Evolutionary conservation across 2,888 invertebrate genomes (phyloP), one percentile per base, ranked within the genome.

Genomic region (Volucella inanis): DNA sequence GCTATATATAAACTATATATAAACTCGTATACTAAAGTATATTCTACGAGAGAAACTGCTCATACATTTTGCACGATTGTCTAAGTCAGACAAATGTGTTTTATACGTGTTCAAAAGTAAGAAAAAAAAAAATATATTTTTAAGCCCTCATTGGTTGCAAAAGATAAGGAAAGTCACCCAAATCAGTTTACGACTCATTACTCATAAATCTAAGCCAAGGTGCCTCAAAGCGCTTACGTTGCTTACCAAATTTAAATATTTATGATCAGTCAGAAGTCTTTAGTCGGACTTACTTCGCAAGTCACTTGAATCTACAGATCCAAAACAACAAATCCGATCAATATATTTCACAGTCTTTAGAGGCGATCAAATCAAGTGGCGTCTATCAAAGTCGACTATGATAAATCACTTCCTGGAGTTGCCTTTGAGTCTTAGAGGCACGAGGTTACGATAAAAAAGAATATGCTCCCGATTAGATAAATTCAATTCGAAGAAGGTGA

Each of bases 381-480:
- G 15, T 54, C 72, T 52, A 62, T 62, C 52, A 72, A 62, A 54
- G 55, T 65, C 55, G 12, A 22, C 57, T 15, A 75, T 75, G 74
- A 75, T 57, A 75, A 41, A 75, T 65, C 41, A 64, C 74, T 75
- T 75, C 74, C 57, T 49, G 38, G 14, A 14, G n/a, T 2, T 11
- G 14, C 2, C 18, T 18, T 50, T 65, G 4, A n/a, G 22, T 43
- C 15, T 61, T 39, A 70, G 12, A 59, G 31, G 31, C 31, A 6
- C 31, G 49, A 43, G 54, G 31, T 8, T 41, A 52, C 39, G 12
- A 38, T 8, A 59, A n/a, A 18, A 15, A 49, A n/a, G 50, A 10
- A n/a, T 62, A 55, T 11, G 38, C n/a, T 14, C n/a, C 57, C n/a
- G 72, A 74, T 74, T 47, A 74, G 72, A 74, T 74, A 74, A 74